phyloP scores from a whole-genome alignment of 2,797 vertebrate species.

The Lateolabrax maculatus region DNA sequence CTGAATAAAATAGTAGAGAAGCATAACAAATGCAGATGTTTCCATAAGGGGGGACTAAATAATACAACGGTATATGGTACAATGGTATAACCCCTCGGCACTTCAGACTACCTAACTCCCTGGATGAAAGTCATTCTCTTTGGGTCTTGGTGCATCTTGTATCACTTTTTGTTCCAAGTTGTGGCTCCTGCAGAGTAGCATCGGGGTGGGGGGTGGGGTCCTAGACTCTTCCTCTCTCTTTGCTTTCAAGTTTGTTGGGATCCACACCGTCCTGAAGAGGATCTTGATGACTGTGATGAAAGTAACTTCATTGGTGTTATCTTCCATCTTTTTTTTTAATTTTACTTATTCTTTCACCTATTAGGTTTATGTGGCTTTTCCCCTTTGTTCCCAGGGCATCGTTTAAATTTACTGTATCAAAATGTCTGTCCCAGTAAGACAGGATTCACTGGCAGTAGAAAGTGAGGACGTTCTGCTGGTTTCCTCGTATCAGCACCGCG shows the following conservation, averaged over 20 bases:
- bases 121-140: no score
- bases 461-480: constrained; percentile 85
- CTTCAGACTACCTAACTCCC: no score
- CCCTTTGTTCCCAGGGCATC: background rate
- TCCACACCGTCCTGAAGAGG: background rate
- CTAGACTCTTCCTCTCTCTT: background rate
- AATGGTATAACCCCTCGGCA: no score
- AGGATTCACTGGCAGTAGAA: constrained; percentile 82
- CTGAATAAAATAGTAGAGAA: no score
- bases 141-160: no score
- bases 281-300: background rate
- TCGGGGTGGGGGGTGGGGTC: background rate
- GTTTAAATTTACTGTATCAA: background rate
- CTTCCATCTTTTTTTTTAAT: background rate
- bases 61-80: no score
- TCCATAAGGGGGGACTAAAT: background rate
- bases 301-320: background rate
- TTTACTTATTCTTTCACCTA: background rate
- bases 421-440: background rate
- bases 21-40: background rate
- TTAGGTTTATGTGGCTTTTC: background rate
- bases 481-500: constrained; percentile 80
- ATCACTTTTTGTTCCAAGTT: no score
- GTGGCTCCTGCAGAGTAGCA: no score
- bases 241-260: background rate